phyloP scores from a whole-genome alignment of 2,113 vertebrate species.

The Muntiacus muntjak region DNA sequence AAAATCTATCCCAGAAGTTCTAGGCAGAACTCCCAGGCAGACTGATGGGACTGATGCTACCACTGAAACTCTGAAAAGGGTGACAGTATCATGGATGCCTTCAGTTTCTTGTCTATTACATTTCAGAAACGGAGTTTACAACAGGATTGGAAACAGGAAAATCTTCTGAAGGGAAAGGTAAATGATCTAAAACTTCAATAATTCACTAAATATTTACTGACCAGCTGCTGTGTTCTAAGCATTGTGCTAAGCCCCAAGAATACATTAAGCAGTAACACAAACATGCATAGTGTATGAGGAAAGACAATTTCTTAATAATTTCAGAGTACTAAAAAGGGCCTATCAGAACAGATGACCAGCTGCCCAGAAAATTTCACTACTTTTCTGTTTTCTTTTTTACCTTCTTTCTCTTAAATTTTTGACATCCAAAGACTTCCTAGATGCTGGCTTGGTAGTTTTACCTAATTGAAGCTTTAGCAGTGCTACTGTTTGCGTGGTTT shows the following conservation, averaged over 20 bases:
- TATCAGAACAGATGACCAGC: background rate
- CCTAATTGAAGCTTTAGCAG: background rate
- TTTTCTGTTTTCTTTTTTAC: background rate
- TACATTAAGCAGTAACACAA: background rate
- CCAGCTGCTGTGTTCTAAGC: background rate
- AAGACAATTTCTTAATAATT: background rate
- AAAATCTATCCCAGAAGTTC: background rate
- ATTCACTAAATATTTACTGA: background rate
- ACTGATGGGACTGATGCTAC: background rate
- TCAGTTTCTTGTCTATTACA: background rate
- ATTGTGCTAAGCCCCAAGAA: background rate
- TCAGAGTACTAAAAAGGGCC: background rate
- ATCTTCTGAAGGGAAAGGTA: background rate
- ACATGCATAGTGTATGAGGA: background rate
- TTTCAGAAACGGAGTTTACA: background rate
- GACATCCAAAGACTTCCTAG: background rate
- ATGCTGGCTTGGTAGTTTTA: background rate
- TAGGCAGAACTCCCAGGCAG: background rate
- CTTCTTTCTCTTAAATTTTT: slow-evolving; percentile 7
- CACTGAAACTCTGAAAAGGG: background rate
- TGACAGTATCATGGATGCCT: background rate
- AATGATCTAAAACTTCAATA: background rate
- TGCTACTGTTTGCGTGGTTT: background rate
- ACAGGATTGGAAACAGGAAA: background rate
- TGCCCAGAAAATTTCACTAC: background rate